Base-by-base conservation (phyloP, 2,797 vertebrate genomes). In the Semaprochilodus insignis region DNA sequence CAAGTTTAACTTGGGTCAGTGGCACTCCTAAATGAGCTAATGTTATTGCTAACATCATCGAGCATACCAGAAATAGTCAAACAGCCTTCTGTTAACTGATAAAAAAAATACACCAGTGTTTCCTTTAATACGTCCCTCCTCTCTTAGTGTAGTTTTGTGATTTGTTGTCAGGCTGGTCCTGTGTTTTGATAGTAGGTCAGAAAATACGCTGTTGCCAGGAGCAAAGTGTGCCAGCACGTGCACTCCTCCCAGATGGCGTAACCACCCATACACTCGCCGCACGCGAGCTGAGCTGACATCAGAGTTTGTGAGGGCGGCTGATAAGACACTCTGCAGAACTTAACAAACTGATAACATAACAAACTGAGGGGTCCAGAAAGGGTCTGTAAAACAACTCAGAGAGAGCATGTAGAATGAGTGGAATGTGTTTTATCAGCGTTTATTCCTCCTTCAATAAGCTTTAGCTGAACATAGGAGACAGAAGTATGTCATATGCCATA, bases 291-390 rank as follows among this genome's bases (percentile, higher is more conserved):
- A 8, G 40, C 67, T 78, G 65, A 71, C 48, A 27, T 76, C 85
- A 88, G 34, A 1, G 34, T 70, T 66, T 77, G 84, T 31, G 21
- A 74, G 55, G n/a, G 3, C 25, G 21, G 23, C 79, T 74, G 86
- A 85, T 87, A 87, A 87, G 71, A 63, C 65, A 21, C 34, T 7
- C 65, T 67, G 65, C 19, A 21, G 2, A 5, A n/a, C 19, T n/a
- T n/a, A n/a, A n/a, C n/a, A n/a, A n/a, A 11, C 34, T 67, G 65
- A 67, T 67, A 67, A 4, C 1, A 14, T 4, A 48, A 60, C 21
- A 8, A 31, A 44, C 34, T 11, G 65, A 40, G 34, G 65, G 25
- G 27, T 16, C 2, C 34, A 6, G 6, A 36, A 36, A 71, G 63
- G 25, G 36, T 4, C 21, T 44, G 40, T 67, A 17, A 40, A 67